phyloP scores from a whole-genome alignment of 1,140 invertebrate genomes.

The Propsilocerus akamusi region DNA sequence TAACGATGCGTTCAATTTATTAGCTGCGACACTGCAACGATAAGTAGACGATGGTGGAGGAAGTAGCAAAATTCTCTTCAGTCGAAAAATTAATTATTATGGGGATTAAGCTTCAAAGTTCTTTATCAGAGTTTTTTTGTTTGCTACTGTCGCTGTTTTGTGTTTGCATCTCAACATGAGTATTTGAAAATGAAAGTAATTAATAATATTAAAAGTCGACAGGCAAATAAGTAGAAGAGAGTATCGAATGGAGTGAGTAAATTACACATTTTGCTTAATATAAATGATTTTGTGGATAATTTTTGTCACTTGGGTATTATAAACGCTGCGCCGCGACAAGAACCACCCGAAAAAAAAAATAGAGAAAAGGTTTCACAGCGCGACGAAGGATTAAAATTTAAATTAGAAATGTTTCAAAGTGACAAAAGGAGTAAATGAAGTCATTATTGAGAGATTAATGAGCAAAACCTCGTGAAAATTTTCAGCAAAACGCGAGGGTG shows the following conservation, averaged over 20 bases:
- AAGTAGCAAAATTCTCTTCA: no score
- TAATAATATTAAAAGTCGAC: conserved; percentile 3
- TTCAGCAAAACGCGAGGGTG: no score
- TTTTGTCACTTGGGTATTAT: not conserved
- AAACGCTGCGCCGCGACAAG: no score
- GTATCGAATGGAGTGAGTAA: no score
- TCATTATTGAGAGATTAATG: conserved; percentile 2
- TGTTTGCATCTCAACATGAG: not conserved
- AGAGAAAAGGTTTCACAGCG: not conserved
- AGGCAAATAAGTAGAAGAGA: not conserved
- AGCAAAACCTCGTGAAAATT: no score
- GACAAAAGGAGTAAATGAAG: not conserved
- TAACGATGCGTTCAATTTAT: conserved; percentile 2
- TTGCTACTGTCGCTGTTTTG: not conserved
- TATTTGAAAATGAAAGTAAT: conserved; percentile 3
- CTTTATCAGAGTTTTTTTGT: no score
- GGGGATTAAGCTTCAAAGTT: not conserved
- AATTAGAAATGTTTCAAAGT: not conserved
- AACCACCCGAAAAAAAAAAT: not conserved
- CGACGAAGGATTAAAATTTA: conserved; percentile 1
- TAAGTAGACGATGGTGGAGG: no score
- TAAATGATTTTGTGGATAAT: conserved; percentile 1
- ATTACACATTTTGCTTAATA: not conserved
- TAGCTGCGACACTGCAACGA: not conserved
- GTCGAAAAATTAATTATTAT: conserved; percentile 2